Conservation (phyloP, 2,888 invertebrate genomes). For the Heliconius aoede region DNA sequence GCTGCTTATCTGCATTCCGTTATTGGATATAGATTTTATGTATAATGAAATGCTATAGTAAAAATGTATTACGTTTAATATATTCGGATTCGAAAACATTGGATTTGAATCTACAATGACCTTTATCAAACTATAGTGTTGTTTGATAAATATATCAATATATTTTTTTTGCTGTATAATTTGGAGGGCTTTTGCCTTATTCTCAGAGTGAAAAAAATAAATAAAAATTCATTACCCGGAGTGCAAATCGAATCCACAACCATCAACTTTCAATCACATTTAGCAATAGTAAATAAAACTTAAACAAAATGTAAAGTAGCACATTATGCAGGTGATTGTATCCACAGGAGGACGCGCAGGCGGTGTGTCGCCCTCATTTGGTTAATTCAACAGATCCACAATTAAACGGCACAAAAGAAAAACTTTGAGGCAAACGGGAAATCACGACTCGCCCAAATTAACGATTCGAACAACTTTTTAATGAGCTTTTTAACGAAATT, state of each 20-base stretch:
- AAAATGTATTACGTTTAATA: too few species aligned
- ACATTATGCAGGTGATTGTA: conserved; percentile 39
- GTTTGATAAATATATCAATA: too few species aligned
- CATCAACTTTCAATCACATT: too few species aligned
- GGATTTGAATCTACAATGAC: too few species aligned
- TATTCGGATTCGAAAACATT: too few species aligned
- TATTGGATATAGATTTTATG: neutral
- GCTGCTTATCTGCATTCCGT: neutral
- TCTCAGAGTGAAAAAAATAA: too few species aligned
- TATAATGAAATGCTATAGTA: too few species aligned
- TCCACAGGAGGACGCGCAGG: conserved; percentile 46
- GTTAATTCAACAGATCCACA: conserved; percentile 76
- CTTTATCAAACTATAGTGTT: too few species aligned
- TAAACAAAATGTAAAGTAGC: neutral
- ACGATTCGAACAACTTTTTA: conserved; percentile 72
- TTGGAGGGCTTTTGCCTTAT: too few species aligned
- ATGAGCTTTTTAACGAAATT: conserved; percentile 67
- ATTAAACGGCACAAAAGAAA: conserved; percentile 78
- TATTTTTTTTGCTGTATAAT: too few species aligned
- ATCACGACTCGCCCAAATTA: conserved; percentile 75
- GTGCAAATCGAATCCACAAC: too few species aligned
- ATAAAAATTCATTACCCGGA: too few species aligned
- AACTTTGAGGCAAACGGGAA: conserved; percentile 63
- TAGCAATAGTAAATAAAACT: neutral
- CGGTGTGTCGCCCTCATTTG: conserved; percentile 73